A percentile compares a stretch with the other conserved stretches of the same genome.
These are phyloP conservation scores for Acrossocheilus wenchowensis DNA, from an alignment of 2,797 vertebrate genomes.

Conservation along the genomic window DNA sequence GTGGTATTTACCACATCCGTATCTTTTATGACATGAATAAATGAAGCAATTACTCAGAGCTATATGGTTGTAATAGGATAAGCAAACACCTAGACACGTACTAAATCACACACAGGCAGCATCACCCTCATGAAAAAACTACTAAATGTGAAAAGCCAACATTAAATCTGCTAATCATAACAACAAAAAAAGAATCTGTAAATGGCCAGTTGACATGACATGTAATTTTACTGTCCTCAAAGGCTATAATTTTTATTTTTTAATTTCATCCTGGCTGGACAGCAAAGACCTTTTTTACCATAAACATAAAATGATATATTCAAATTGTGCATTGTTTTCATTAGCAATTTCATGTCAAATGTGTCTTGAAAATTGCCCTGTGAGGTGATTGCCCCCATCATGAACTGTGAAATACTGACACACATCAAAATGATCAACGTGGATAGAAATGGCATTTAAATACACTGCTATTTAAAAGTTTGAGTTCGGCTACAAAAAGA, in stretches of 20 bases:
- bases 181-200: background rate
- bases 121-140: background rate
- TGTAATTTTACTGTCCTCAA: background rate
- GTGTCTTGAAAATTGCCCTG: background rate
- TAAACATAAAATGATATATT: background rate
- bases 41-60: slow-evolving; percentile 23
- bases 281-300: background rate
- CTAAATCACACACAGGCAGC: background rate
- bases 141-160: background rate
- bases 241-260: background rate
- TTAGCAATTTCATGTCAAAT: background rate
- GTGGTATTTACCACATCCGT: slow-evolving; percentile 18
- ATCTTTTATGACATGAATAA: slow-evolving; percentile 37
- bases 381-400: background rate
- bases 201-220: background rate
- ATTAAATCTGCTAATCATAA: background rate
- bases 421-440: background rate
- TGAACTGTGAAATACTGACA: slow-evolving; percentile 2
- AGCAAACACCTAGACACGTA: background rate
- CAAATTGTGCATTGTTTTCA: background rate
- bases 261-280: background rate
- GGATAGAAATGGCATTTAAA: background rate
- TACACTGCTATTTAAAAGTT: background rate
- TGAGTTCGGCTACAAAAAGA: background rate
- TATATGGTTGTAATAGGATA: slow-evolving; percentile 4